A percentile compares a stretch with the other conserved stretches of the same genome.
Evolutionary conservation across 2,797 vertebrate species (phyloP).

Genomic region (Amniataba percoides): DNA sequence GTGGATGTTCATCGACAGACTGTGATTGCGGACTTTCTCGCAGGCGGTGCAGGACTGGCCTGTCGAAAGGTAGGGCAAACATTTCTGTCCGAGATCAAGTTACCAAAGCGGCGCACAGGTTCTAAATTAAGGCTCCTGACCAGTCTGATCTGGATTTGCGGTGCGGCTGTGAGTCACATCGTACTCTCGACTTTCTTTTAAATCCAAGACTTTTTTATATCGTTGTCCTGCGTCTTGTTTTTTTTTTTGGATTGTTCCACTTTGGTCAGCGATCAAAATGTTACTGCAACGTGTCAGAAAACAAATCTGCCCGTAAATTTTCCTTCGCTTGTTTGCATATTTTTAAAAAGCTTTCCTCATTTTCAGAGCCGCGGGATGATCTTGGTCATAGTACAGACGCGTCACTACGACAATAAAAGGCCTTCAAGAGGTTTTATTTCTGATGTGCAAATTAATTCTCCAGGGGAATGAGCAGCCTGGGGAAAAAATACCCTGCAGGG

Average conservation of each 20-base stretch:
- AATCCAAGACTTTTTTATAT: not conserved
- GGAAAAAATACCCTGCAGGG: slow-evolving; percentile 35
- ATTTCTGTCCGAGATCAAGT: slow-evolving; percentile 68
- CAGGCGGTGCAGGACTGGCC: slow-evolving; percentile 8
- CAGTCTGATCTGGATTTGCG: slow-evolving; percentile 65
- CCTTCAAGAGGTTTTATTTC: slow-evolving; percentile 45
- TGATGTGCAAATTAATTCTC: slow-evolving; percentile 28
- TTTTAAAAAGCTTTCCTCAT: slow-evolving; percentile 1
- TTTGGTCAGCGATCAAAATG: not conserved
- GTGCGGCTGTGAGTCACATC: slow-evolving; percentile 29
- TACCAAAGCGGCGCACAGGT: slow-evolving; percentile 57
- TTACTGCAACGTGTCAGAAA: not conserved
- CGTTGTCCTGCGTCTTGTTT: not conserved
- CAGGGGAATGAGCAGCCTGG: slow-evolving; percentile 22
- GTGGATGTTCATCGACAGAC: slow-evolving; percentile 18
- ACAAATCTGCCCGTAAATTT: not conserved
- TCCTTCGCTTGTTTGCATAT: not conserved
- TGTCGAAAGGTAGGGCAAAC: slow-evolving; percentile 63
- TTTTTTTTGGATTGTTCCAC: not conserved
- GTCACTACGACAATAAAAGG: not conserved
- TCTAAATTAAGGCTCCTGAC: slow-evolving; percentile 77
- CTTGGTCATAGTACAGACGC: not conserved
- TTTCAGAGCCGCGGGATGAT: not conserved
- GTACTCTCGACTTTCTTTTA: slow-evolving; percentile 1
- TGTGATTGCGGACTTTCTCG: not conserved